A percentile compares a stretch with the other conserved stretches of the same genome.
Conservation (phyloP, 2,888 invertebrate species). For the Eupithecia insigniata region DNA sequence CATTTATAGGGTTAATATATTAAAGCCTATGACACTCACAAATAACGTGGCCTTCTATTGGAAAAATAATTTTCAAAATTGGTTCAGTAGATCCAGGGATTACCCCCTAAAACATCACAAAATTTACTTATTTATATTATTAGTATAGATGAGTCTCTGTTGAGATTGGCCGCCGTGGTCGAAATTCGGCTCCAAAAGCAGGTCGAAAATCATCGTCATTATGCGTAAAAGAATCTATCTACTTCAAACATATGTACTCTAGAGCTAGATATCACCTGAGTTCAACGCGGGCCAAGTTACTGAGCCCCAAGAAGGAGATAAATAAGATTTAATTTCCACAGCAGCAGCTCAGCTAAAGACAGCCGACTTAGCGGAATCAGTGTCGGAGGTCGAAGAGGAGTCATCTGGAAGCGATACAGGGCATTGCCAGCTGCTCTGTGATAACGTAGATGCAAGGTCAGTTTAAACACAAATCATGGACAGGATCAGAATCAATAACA, state of each 20-base stretch:
- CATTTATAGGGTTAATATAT: no score
- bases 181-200: no score
- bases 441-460: constrained; percentile 78
- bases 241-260: not conserved
- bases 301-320: not conserved
- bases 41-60: no score
- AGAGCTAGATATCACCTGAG: not conserved
- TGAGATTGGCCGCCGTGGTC: no score
- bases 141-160: no score
- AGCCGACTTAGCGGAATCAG: constrained; percentile 83
- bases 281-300: not conserved
- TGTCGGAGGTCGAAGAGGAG: constrained; percentile 86
- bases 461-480: constrained; percentile 1
- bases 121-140: no score
- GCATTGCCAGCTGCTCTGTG: constrained; percentile 78
- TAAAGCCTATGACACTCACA: no score
- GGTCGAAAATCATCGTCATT: no score
- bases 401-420: constrained; percentile 84
- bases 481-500: no score
- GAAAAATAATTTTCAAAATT: no score
- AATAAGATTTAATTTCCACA: constrained; percentile 25
- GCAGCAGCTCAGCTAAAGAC: constrained; percentile 75
- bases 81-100: no score
- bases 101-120: no score
- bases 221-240: not conserved